Percentiles rank a stretch among this genome's conserved stretches.
These are phyloP conservation scores for Xanthia icteritia DNA, from an alignment of 2,888 invertebrate species.

Conservation along the genomic window DNA sequence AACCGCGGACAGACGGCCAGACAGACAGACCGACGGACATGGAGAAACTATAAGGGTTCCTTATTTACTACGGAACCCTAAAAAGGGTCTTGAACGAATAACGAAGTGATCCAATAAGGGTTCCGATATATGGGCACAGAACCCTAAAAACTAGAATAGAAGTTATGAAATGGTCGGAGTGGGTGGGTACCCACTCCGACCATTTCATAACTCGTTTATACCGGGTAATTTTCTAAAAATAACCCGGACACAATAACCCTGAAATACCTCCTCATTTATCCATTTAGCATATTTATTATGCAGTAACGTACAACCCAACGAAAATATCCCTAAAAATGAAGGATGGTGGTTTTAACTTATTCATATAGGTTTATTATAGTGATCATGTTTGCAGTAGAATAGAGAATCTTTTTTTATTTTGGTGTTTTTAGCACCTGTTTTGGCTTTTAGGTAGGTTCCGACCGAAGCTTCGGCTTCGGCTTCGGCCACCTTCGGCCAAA, in stretches of 20 bases:
- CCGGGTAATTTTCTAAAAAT: conserved; percentile 27
- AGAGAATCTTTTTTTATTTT: conserved; percentile 75
- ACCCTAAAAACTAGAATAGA: conserved; percentile 6
- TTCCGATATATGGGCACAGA: too few species aligned
- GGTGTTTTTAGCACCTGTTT: conserved; percentile 67
- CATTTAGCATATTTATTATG: conserved; percentile 61
- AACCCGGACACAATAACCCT: conserved; percentile 36
- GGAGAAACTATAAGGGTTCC: too few species aligned
- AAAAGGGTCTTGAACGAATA: too few species aligned
- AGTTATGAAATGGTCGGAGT: too few species aligned
- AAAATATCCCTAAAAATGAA: conserved; percentile 51
- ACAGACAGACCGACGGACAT: too few species aligned
- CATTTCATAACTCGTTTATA: conserved; percentile 12
- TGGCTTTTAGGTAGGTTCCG: too few species aligned
- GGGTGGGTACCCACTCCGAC: background rate
- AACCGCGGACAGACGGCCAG: too few species aligned
- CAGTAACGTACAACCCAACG: conserved; percentile 52
- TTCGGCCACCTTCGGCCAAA: too few species aligned
- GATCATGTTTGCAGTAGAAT: conserved; percentile 77
- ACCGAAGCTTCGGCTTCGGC: too few species aligned
- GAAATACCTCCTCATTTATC: conserved; percentile 46
- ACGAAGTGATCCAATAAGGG: too few species aligned
- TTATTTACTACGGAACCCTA: too few species aligned
- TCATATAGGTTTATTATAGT: conserved; percentile 74
- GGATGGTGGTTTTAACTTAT: conserved; percentile 63